phyloP scores from a whole-genome alignment of 2,888 invertebrate genomes.

The Cryptosula pallasiana region DNA sequence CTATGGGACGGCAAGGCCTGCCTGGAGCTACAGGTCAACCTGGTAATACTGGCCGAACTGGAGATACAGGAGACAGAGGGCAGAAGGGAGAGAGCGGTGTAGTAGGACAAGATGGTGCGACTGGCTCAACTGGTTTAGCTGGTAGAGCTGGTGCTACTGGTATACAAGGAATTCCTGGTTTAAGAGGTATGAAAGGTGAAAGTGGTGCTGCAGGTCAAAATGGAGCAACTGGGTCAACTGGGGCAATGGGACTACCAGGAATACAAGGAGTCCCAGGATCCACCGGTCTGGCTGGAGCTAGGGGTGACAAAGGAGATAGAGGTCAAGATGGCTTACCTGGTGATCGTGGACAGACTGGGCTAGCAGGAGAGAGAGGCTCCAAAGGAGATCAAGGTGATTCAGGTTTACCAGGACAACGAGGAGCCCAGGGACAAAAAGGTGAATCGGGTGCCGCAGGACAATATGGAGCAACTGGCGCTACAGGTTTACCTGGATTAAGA shows the following conservation, averaged over 20 bases:
- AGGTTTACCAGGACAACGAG: conserved; percentile 27
- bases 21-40: conserved; percentile 17
- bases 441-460: conserved; percentile 15
- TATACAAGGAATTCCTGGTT: conserved; percentile 19
- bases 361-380: conserved; percentile 19
- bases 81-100: conserved; percentile 21
- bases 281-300: conserved; percentile 8
- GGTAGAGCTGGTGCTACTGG: conserved; percentile 25
- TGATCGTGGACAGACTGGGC: conserved; percentile 20
- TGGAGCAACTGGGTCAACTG: conserved; percentile 24
- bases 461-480: conserved; percentile 26
- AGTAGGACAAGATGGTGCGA: conserved; percentile 21
- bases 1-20: not conserved
- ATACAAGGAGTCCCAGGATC: not conserved
- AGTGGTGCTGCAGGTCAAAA: conserved; percentile 25
- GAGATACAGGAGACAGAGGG: conserved; percentile 15
- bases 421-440: conserved; percentile 25
- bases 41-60: conserved; percentile 20
- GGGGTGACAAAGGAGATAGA: conserved; percentile 17
- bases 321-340: conserved; percentile 24
- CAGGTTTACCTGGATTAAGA: conserved; percentile 17
- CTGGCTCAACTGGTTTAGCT: conserved; percentile 25
- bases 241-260: not conserved
- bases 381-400: conserved; percentile 25
- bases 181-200: conserved; percentile 24